Evolutionary conservation across 2,888 invertebrate genomes (phyloP), one percentile per base, ranked within the genome.

Genomic region (Strigamia transsilvanica): DNA sequence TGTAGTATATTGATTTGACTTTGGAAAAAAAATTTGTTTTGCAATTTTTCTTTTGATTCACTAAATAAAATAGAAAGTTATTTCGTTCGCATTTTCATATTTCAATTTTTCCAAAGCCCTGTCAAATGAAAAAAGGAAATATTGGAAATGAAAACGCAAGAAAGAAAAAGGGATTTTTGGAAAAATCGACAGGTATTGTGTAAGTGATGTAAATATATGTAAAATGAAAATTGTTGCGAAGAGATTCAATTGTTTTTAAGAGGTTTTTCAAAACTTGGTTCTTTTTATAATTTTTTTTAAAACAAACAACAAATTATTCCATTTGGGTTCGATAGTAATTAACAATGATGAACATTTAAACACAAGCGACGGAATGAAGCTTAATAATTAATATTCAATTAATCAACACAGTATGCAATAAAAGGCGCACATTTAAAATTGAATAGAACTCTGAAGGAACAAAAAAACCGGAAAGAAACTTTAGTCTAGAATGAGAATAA

Each of bases 31-130:
- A 38, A 38, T 5, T 27, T 73, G 73, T 73, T 73, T 73, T 73
- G 73, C 73, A 32, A 73, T 73, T 73, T 73, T 32, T 73, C 66
- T 73, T 73, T 73, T 73, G 73, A 73, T 73, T 73, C 73, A 73
- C 73, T 73, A 73, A 73, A 73, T 73, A 32, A 32, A 73, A 73
- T 32, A 73, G 73, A 32, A 73, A 73, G 32, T 73, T 73, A 73
- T 73, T 73, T 73, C 73, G 9, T 73, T 73, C 32, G 73, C 73
- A 73, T 73, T 73, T 66, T 73, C 73, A 73, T 73, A 73, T 73
- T 73, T 73, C 73, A 73, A 73, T 73, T 27, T 73, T 73, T 73
- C 27, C 32, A 73, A 73, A 32, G 73, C 73, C 73, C 73, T 73
- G 73, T 73, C 73, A 73, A 32, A 73, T 73, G n/a, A n/a, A 73